Base-by-base conservation (phyloP, 2,888 invertebrate genomes). In the Patella caerulea region DNA sequence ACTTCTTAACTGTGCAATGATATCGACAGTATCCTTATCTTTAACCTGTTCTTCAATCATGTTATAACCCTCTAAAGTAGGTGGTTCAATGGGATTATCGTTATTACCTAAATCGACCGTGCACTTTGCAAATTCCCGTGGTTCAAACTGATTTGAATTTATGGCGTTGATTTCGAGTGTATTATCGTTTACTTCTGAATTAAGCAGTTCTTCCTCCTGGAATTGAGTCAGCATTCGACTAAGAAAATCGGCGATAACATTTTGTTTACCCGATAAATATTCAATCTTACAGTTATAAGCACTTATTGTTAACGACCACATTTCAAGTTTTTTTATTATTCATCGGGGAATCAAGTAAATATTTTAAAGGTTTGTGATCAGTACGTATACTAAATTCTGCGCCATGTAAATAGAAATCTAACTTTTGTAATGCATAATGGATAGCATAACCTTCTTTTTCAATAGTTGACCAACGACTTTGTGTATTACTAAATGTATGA, bases 221-320 rank as follows among this genome's bases (percentile, higher is more conserved):
- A 17, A 14, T 7, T 17, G 2, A 17, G 59, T 17, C 1, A 14
- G 24, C 65, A 65, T 19, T 11, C 65, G 65, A 14, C 65, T 65
- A 9, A 65, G 65, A 34, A 81, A 19, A 56, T 79, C 79, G 17
- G 79, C 78, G 19, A 72, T 53, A 0, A 75, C 71, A 54, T 81
- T 81, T 19, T 55, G 54, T 19, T 56, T 34, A 2, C 81, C 81
- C 7, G 65, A 53, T 1, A 80, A 71, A 19, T 78, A 82, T 24
- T 78, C 78, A 11, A 78, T 78, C 17, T 52, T 72, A 70, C 81
- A 82, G 56, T 29, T 82, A 70, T 82, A 82, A 19, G 77, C 78
- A 14, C 73, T 15, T 12, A 83, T 81, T 1, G 69, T 69, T 54
- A 81, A 24, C 1, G 83, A 79, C 83, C 79, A 80, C n/a, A 80